Evolutionary conservation across 1,140 invertebrate species (phyloP), one percentile per base, ranked within the genome.

Genomic region (Drosophila ficusphila): DNA sequence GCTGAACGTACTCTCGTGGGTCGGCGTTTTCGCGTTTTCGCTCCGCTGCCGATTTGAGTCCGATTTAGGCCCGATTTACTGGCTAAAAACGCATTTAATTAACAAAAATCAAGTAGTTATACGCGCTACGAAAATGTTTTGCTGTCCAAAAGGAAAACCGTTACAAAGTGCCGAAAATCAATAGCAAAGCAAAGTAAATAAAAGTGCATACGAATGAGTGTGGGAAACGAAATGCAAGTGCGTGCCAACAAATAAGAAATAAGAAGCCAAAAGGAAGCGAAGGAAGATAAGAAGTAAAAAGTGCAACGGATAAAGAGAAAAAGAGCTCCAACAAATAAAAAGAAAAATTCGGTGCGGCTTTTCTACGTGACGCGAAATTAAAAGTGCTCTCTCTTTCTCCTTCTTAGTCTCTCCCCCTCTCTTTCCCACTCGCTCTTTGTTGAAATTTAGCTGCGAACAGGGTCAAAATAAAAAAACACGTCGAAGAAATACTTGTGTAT

Each of bases 131-230:
- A 41, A 56, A 67, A 67, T 23, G 23, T n/a, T n/a, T 3, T 11
- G 9, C 42, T 25, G 12, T 34, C 12, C 11, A n/a, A 18, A 12
- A 8, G 7, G n/a, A 18, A 19, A 21, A 12, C 14, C 31, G 51
- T 58, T 79, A 62, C 77, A 76, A 49, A 67, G 62, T 77, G 78
- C 61, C 70, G 79, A 71, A 83, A 83, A 83, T 83, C 79, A 83
- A 83, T 83, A 77, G 78, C 76, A 77, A 77, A 88, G 82, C 79
- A 74, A 76, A 83, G 71, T 83, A 67, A 89, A 89, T 86, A 81
- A 86, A 38, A 86, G 83, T 86, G 82, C 82, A 86, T 83, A 58
- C 74, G 62, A 64, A 42, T 33, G 47, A 53, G 73, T 58, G 60
- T 51, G 53, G 42, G 61, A 49, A 52, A 27, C 56, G 46, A 27